These are phyloP conservation scores for Agriotes lineatus DNA, from an alignment of 2,888 invertebrate genomes.

Conservation along the genomic window DNA sequence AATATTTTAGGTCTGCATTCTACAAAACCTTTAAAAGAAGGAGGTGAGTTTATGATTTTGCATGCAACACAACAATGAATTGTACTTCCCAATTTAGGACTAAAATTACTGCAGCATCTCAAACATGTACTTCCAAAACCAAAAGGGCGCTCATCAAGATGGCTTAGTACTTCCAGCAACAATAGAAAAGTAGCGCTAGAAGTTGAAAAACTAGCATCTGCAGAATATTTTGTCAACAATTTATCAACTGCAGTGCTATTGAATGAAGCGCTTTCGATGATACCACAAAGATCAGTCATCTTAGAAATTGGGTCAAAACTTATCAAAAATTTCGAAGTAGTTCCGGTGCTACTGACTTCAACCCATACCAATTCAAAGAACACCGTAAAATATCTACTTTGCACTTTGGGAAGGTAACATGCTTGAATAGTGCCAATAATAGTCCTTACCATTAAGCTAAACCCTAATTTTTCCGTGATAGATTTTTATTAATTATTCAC, in stretches of 20 bases:
- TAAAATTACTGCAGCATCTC: not conserved
- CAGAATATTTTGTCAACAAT: slow-evolving; percentile 61
- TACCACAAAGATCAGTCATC: not conserved
- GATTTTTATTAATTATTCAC: not conserved
- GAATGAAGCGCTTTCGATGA: not conserved
- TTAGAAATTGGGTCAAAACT: slow-evolving; percentile 9
- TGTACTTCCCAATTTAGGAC: no score
- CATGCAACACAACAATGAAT: not conserved
- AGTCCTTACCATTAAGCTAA: no score
- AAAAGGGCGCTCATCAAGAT: not conserved
- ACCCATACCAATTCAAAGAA: not conserved
- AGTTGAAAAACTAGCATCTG: slow-evolving; percentile 73
- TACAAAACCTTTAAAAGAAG: not conserved
- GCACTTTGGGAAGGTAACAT: not conserved
- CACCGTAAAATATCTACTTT: not conserved
- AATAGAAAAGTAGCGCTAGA: not conserved
- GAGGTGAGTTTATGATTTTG: not conserved
- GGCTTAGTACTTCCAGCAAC: not conserved
- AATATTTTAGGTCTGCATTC: no score
- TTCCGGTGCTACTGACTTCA: not conserved
- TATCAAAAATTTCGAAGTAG: not conserved
- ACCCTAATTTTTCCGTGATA: no score
- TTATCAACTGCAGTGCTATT: slow-evolving; percentile 18
- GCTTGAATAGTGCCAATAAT: no score
- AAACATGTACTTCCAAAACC: not conserved